Conservation (phyloP, 1,140 invertebrate genomes). For the Reticulitermes speratus region DNA sequence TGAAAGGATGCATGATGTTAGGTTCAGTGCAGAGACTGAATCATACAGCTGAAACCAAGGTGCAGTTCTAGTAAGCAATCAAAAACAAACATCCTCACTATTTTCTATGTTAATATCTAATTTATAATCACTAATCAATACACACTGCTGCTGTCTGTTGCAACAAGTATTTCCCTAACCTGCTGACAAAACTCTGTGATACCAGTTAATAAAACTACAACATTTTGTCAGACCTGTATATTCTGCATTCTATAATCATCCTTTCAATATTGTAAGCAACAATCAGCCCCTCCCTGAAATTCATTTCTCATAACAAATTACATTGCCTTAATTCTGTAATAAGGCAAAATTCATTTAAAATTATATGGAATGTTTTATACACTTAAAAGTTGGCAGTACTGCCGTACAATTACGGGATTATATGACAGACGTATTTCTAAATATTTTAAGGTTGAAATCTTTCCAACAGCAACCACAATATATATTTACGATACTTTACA, state of each 20-base stretch:
- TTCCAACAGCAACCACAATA: not conserved
- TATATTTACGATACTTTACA: not conserved
- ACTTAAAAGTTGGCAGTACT: slow-evolving; percentile 19
- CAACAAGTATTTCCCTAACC: not conserved
- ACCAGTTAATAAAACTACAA: not conserved
- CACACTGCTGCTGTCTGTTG: not conserved
- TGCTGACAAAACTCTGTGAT: not conserved
- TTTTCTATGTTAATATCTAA: not conserved
- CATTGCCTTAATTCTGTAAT: not conserved
- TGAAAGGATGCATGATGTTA: not conserved
- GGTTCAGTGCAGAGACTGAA: no score
- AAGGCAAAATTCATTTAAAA: slow-evolving; percentile 12
- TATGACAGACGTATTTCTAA: not conserved
- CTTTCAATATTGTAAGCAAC: not conserved
- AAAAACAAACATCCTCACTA: not conserved
- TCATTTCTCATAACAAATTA: not conserved
- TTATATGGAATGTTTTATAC: not conserved
- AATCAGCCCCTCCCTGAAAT: not conserved
- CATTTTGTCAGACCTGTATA: not conserved
- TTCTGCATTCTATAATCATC: not conserved
- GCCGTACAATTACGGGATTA: not conserved
- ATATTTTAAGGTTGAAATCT: not conserved
- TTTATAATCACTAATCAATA: not conserved
- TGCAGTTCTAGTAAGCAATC: no score
- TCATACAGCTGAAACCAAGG: no score